Evolutionary conservation across 2,797 vertebrate genomes (phyloP).

Genomic region (Atherinosoma microstoma): DNA sequence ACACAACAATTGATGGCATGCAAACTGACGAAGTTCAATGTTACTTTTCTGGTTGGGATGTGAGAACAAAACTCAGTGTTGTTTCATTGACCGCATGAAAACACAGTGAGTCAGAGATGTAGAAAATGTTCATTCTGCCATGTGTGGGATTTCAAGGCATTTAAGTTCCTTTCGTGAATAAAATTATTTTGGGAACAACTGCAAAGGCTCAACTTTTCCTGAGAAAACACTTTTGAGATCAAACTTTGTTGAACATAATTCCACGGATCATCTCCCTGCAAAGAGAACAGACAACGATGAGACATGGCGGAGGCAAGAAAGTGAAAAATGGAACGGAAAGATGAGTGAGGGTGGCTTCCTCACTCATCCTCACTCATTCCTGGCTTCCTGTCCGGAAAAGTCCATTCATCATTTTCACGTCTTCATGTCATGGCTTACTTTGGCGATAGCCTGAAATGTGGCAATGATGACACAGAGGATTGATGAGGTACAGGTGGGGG

Average conservation of each 20-base stretch:
- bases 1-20: slow-evolving; percentile 60
- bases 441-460: slow-evolving; percentile 80
- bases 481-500: slow-evolving; percentile 82
- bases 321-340: slow-evolving; percentile 79
- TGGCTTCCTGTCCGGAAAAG: slow-evolving; percentile 83
- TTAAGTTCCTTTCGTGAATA: background rate
- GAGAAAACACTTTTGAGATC: slow-evolving; percentile 28
- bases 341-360: slow-evolving; percentile 75
- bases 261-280: slow-evolving; percentile 54
- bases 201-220: slow-evolving; percentile 19
- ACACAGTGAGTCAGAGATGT: background rate
- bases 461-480: slow-evolving; percentile 83
- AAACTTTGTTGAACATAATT: slow-evolving; percentile 49
- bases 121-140: slow-evolving; percentile 7
- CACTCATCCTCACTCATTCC: slow-evolving; percentile 71
- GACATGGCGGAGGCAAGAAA: slow-evolving; percentile 69
- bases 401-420: slow-evolving; percentile 86
- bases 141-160: background rate
- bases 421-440: slow-evolving; percentile 80
- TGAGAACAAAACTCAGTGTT: slow-evolving; percentile 17
- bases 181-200: slow-evolving; percentile 4
- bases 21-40: slow-evolving; percentile 50
- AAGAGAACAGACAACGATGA: slow-evolving; percentile 52
- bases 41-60: slow-evolving; percentile 32
- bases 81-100: slow-evolving; percentile 5